phyloP scores from a whole-genome alignment of 1,140 invertebrate species.

The Lanistes nyassanus region DNA sequence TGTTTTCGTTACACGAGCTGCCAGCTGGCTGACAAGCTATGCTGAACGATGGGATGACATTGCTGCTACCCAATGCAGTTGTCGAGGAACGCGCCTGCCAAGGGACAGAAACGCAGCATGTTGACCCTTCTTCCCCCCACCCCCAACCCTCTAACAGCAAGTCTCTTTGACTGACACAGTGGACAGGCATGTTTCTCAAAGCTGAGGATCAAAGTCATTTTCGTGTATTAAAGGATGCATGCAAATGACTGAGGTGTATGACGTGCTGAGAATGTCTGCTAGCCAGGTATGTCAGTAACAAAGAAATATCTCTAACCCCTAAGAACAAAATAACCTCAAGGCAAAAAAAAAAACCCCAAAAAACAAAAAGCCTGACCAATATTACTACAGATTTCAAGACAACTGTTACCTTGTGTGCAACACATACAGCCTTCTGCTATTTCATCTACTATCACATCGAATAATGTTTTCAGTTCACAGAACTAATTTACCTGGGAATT shows the following conservation, averaged over 20 bases:
- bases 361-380: too few relatives aligned
- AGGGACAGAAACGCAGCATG: not conserved
- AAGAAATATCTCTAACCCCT: not conserved
- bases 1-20: not conserved
- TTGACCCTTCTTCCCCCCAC: not conserved
- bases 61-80: conserved; percentile 1
- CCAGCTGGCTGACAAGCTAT: not conserved
- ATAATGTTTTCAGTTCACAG: not conserved
- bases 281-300: too few relatives aligned
- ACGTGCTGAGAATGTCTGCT: too few relatives aligned
- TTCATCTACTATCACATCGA: not conserved
- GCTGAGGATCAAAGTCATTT: not conserved
- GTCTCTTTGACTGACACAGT: not conserved
- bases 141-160: too few relatives aligned
- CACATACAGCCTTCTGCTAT: too few relatives aligned
- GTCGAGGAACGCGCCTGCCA: not conserved
- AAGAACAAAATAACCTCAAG: not conserved
- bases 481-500: conserved; percentile 29
- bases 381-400: not conserved
- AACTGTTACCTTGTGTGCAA: not conserved
- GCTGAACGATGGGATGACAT: not conserved
- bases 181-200: not conserved
- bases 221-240: too few relatives aligned
- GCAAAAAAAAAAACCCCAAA: not conserved
- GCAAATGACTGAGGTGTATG: too few relatives aligned